Evolutionary conservation across 2,888 invertebrate genomes (phyloP), one percentile per base, ranked within the genome.

Genomic region (Dioctria linearis): DNA sequence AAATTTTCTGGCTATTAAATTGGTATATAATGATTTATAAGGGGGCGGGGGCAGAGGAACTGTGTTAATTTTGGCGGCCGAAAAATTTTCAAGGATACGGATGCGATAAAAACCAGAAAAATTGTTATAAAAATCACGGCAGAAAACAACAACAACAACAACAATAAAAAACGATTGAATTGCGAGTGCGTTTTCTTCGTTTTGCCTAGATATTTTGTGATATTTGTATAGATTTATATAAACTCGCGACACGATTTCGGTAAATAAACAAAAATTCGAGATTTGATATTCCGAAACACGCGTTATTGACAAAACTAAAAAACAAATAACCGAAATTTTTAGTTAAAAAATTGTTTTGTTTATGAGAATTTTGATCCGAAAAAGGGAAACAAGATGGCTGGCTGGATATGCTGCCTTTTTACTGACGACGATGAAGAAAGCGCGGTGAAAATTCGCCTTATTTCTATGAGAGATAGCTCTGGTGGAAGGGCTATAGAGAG

Each of bases 351-450:
- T 78, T 78, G 63, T 78, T 65, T 66, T 66, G 75, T 75, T 75
- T 75, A 75, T 78, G 78, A 78, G 78, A 78, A 78, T 78, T 78
- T 78, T 78, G 78, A 78, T 78, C 78, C 78, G 78, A 78, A 78
- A 78, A 78, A 78, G 78, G 78, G 78, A 78, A 78, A 78, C 78
- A 78, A 78, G 78, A 78, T 78, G 78, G 78, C 78, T 78, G 78
- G 78, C 78, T 78, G 78, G 78, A 78, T 78, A 63, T 63, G 78
- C 78, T 78, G 78, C 78, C 78, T 78, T 78, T 78, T 78, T 63
- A 75, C 75, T 75, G 75, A 75, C 75, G 75, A 59, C 54, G 43
- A 43, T 57, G 25, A 43, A 40, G 43, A 59, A 75, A 75, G 59
- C 43, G 43, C 39, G 51, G 71, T 71, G 57, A 42, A 61, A 61